phyloP scores from a whole-genome alignment of 1,140 invertebrate genomes.

The Lordiphosa mommai region DNA sequence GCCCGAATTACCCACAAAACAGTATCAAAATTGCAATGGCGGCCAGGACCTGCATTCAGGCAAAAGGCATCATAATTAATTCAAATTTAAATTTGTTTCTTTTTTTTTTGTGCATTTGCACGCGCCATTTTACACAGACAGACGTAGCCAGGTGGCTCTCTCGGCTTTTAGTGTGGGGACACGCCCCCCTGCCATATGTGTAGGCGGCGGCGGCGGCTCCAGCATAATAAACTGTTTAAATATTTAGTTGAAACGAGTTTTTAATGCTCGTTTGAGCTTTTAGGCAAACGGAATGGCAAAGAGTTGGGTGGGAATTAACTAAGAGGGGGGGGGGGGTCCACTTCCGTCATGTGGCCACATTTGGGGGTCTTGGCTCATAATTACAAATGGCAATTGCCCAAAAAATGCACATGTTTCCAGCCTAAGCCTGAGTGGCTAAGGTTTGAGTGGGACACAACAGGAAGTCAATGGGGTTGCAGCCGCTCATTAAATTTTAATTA shows the following conservation, averaged over 20 bases:
- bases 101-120: constrained; percentile 62
- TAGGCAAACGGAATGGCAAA: constrained; percentile 38
- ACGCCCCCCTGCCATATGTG: constrained; percentile 49
- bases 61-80: constrained; percentile 63
- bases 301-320: constrained; percentile 10
- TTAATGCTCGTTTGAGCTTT: constrained; percentile 72
- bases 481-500: constrained; percentile 70
- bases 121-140: constrained; percentile 48
- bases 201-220: constrained; percentile 22
- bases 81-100: constrained; percentile 70
- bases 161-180: constrained; percentile 25
- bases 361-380: constrained; percentile 16
- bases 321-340: constrained; percentile 15
- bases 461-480: neutral
- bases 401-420: constrained; percentile 24
- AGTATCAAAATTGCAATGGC: constrained; percentile 49
- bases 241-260: constrained; percentile 75
- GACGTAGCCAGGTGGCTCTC: constrained; percentile 20
- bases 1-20: neutral
- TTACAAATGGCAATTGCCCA: constrained; percentile 13
- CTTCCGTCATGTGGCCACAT: constrained; percentile 37
- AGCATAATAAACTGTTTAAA: constrained; percentile 76
- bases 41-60: constrained; percentile 33
- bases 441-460: too few relatives aligned
- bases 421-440: too few relatives aligned